phyloP scores from a whole-genome alignment of 2,113 vertebrate species.

The Pelvicachromis taeniatus region DNA sequence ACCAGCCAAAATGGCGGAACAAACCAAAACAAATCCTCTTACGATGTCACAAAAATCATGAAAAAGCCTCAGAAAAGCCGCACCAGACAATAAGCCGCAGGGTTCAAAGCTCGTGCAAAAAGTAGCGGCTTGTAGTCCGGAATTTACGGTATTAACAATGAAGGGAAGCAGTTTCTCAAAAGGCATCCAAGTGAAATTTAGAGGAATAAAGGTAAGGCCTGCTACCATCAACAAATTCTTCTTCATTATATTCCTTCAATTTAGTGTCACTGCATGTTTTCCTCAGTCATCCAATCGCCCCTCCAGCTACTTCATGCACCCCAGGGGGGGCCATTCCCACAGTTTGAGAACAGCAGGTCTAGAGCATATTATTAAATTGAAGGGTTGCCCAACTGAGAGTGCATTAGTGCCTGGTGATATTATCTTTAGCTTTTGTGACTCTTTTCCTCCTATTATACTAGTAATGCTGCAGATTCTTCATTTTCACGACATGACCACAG shows the following conservation, averaged over 20 bases:
- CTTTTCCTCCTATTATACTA: neutral
- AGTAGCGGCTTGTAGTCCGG: too few species aligned
- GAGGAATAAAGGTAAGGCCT: neutral
- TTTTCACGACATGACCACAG: neutral
- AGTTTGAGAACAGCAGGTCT: neutral
- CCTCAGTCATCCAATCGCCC: neutral
- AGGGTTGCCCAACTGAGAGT: neutral
- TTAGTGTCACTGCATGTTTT: neutral
- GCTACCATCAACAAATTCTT: neutral
- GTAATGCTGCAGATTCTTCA: neutral
- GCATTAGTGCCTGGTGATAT: neutral
- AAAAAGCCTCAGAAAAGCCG: too few species aligned
- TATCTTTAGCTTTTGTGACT: neutral
- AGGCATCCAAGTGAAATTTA: neutral
- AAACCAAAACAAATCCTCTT: too few species aligned
- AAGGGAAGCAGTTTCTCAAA: neutral
- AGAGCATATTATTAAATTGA: neutral
- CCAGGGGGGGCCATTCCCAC: neutral
- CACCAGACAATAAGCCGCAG: too few species aligned
- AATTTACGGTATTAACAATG: neutral
- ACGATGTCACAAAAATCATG: too few species aligned
- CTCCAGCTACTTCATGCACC: neutral
- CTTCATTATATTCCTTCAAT: neutral
- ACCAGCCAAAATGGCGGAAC: too few species aligned
- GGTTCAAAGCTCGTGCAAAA: too few species aligned